phyloP scores from a whole-genome alignment of 2,888 invertebrate genomes.

The Drosophila tripunctata region DNA sequence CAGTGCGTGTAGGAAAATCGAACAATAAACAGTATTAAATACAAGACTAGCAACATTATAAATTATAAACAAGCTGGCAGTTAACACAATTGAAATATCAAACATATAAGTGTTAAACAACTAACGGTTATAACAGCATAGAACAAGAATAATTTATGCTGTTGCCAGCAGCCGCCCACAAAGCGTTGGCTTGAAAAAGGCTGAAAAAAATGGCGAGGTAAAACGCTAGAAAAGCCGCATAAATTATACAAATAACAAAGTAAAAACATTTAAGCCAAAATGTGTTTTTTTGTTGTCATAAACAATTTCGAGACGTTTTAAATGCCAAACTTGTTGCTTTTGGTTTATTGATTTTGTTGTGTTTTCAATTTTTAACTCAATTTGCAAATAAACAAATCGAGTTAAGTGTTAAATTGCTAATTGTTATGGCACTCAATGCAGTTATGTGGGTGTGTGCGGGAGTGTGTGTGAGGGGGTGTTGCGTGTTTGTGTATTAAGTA shows the following conservation, averaged over 20 bases:
- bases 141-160: too few species aligned
- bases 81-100: too few species aligned
- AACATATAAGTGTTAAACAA: too few species aligned
- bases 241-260: slow-evolving; percentile 19
- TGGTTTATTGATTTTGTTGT: slow-evolving; percentile 11
- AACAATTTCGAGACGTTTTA: too few species aligned
- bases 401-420: too few species aligned
- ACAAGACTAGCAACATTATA: too few species aligned
- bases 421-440: too few species aligned
- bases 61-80: not conserved
- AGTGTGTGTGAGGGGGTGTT: not conserved
- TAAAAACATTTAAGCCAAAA: not conserved
- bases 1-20: slow-evolving; percentile 18
- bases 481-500: slow-evolving; percentile 11
- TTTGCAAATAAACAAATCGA: not conserved
- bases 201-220: slow-evolving; percentile 26
- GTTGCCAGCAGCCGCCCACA: slow-evolving; percentile 12
- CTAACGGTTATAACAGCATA: too few species aligned
- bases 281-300: too few species aligned
- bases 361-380: not conserved
- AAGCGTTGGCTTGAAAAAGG: slow-evolving; percentile 39
- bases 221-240: slow-evolving; percentile 23
- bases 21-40: slow-evolving; percentile 58
- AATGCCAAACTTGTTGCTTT: slow-evolving; percentile 6
- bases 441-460: too few species aligned